phyloP scores from a whole-genome alignment of 2,797 vertebrate genomes.

The Sebastes aleutianus region DNA sequence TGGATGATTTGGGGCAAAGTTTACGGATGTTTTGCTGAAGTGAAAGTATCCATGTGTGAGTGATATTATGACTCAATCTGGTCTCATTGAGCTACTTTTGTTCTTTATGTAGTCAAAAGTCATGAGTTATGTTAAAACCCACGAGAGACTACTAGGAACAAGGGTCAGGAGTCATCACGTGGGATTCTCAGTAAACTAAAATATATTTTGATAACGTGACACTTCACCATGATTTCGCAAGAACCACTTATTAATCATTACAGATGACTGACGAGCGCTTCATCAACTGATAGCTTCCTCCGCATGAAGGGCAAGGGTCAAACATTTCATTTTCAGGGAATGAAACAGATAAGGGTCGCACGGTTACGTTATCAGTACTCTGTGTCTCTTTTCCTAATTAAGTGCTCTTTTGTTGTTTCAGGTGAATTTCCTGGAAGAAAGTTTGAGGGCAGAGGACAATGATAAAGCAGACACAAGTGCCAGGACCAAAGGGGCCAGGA shows the following conservation, averaged over 20 bases:
- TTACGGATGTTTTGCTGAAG: conserved; percentile 29
- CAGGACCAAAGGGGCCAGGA: conserved; percentile 87
- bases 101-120: conserved; percentile 20
- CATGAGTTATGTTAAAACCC: conserved; percentile 15
- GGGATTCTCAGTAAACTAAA: not conserved
- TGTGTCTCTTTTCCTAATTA: conserved; percentile 39
- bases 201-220: not conserved
- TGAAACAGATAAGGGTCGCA: conserved; percentile 10
- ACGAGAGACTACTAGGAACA: not conserved
- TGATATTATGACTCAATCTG: not conserved
- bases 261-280: conserved; percentile 4
- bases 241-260: conserved; percentile 15
- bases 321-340: conserved; percentile 20
- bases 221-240: not conserved
- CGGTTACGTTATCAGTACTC: conserved; percentile 2
- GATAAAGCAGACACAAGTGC: conserved; percentile 85
- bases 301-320: conserved; percentile 30
- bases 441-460: conserved; percentile 85
- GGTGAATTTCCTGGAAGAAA: conserved; percentile 88
- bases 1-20: conserved; percentile 31
- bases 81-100: not conserved
- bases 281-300: conserved; percentile 45
- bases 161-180: not conserved
- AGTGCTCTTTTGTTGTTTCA: conserved; percentile 69
- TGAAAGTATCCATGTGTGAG: conserved; percentile 9